Evolutionary conservation across 2,888 invertebrate species (phyloP), one percentile per base, ranked within the genome.

Genomic region (Dexiosoma caninum): DNA sequence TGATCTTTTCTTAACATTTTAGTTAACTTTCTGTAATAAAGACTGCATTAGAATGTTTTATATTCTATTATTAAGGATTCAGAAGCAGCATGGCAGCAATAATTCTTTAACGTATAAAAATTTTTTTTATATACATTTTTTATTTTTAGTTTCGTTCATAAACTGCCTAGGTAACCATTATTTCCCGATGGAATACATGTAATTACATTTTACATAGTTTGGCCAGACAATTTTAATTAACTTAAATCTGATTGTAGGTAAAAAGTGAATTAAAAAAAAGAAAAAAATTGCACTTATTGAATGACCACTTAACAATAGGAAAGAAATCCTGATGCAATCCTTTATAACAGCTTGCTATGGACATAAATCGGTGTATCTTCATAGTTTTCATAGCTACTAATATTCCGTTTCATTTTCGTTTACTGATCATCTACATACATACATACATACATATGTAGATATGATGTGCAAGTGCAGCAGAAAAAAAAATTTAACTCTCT

Each of bases 381-480:
- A 21, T 53, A 21, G 53, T 57, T 23, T 44, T 42, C 19, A 21
- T 53, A 21, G 53, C 49, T 23, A 37, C 23, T 60, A 51, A 19
- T 60, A 44, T 60, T 60, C 70, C 53, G 67, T 51, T 64, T 40
- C 23, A 21, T 12, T 51, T 37, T 23, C 32, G 21, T 27, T n/a
- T 69, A 35, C 35, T 53, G 21, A 16, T 64, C 23, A 49, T 74
- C 67, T 30, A 51, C 14, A 30, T 30, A 2, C 8, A 9, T 27
- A 6, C 27, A 37, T 35, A 10, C n/a, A 19, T 46, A 46, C 9
- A 46, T 21, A 51, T 27, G 6, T 3, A 46, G 2, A 3, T 57
- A 23, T 37, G 19, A 55, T 69, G 72, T 74, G 67, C 62, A 69
- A 78, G 72, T 74, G 69, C 62, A 74, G 49, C 55, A 62, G 23